Conservation (phyloP, 1,140 invertebrate species). For the Oreohelix idahoensis region DNA sequence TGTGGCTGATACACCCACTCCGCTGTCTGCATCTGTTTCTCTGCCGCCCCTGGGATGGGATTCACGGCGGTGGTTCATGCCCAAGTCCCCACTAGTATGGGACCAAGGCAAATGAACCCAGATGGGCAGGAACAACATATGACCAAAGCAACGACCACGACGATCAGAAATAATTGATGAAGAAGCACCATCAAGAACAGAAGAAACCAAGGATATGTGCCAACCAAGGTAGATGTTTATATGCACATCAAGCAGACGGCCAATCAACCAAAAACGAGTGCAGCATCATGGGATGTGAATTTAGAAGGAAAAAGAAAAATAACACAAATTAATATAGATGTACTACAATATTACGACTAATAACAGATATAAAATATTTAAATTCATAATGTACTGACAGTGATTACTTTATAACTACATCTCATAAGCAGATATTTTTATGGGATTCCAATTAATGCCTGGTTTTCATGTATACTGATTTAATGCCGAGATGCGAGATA, state of each 20-base stretch:
- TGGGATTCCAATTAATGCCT: too few relatives aligned
- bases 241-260: slow-evolving; percentile 21
- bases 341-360: too few relatives aligned
- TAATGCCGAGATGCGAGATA: too few relatives aligned
- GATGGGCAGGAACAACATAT: background rate
- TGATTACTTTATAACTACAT: too few relatives aligned
- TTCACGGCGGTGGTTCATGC: slow-evolving; percentile 53
- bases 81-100: slow-evolving; percentile 52
- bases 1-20: slow-evolving; percentile 65
- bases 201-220: slow-evolving; percentile 2
- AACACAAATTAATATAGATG: background rate
- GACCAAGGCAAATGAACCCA: background rate
- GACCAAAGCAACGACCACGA: background rate
- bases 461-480: too few relatives aligned
- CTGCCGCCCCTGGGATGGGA: slow-evolving; percentile 63
- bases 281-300: slow-evolving; percentile 12
- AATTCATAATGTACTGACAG: too few relatives aligned
- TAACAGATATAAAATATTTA: too few relatives aligned
- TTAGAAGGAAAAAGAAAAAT: background rate
- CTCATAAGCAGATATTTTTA: too few relatives aligned
- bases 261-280: slow-evolving; percentile 18
- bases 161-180: background rate
- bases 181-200: background rate
- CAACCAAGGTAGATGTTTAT: slow-evolving; percentile 9
- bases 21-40: slow-evolving; percentile 64